Evolutionary conservation across 2,888 invertebrate species (phyloP).

Genomic region (Leucozona laternaria): DNA sequence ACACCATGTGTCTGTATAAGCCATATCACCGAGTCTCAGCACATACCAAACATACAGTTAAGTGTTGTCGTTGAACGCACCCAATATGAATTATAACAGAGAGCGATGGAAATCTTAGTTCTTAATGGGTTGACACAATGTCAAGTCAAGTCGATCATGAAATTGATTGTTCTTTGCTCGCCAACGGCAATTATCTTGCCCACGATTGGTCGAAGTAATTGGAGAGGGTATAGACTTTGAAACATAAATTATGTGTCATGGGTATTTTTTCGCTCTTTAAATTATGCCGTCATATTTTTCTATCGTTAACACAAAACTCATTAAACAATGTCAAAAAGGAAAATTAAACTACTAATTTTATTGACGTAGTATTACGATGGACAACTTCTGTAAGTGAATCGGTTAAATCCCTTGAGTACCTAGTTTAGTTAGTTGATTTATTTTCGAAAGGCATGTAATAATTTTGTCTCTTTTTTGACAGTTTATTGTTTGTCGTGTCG

Average conservation of each 20-base stretch:
- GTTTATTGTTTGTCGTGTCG: neutral
- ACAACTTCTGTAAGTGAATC: neutral
- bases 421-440: conserved; percentile 45
- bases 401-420: conserved; percentile 21
- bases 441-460: conserved; percentile 41
- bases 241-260: conserved; percentile 40
- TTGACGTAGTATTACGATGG: conserved; percentile 21
- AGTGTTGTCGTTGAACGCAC: conserved; percentile 30
- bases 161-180: conserved; percentile 46
- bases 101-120: conserved; percentile 34
- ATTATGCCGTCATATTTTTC: conserved; percentile 29
- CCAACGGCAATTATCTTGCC: conserved; percentile 42
- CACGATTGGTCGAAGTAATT: conserved; percentile 26
- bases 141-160: conserved; percentile 59
- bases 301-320: conserved; percentile 38
- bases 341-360: conserved; percentile 5
- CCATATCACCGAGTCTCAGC: neutral
- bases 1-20: conserved; percentile 9
- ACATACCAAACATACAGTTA: neutral
- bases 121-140: conserved; percentile 46
- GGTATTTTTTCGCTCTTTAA: conserved; percentile 35
- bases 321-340: conserved; percentile 43
- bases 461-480: conserved; percentile 50
- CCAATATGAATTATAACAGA: conserved; percentile 4
- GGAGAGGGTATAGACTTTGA: neutral